Evolutionary conservation across 2,113 vertebrate genomes (phyloP), one percentile per base, ranked within the genome.

Genomic region (Pelecanus crispus): DNA sequence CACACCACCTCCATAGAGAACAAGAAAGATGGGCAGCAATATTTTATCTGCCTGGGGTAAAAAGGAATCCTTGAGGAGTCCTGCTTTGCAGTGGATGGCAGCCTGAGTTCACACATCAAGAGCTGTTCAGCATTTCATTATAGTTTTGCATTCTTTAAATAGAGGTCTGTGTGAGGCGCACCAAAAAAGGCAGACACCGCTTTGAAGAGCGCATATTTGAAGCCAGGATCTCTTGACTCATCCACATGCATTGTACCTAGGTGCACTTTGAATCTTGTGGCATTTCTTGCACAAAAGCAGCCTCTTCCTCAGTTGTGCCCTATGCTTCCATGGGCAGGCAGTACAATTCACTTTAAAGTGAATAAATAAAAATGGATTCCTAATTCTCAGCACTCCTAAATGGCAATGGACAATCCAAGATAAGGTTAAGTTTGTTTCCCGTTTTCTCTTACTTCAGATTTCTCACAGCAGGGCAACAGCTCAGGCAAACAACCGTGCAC

Each of bases 191-290:
- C 34, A 86, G 79, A 29, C 7, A 1, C 38, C 3, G 1, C 79
- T 95, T 93, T 88, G 88, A 96, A 93, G 63, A 86, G 68, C 49
- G 83, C 56, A 19, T 17, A 31, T 84, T 28, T 89, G 86, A 89
- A 92, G 65, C 18, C 67, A 75, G 91, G 70, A 61, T 84, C 83
- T 95, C 81, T 72, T 93, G 86, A 78, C 44, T 94, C 80, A 92
- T 75, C 80, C 58, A 71, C 61, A 83, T 13, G 10, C 17, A 5
- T 19, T 67, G 83, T 53, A 87, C 40, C 56, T 79, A 24, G 56
- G 42, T 32, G 36, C 53, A 65, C 77, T 94, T 90, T 70, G n/a
- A 89, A 81, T 70, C 62, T 75, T 1, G 3, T 71, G 65, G 74
- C 45, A 45, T 58, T 90, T 79, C 44, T 81, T 85, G 61, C 67